A percentile compares a stretch with the other conserved stretches of the same genome.
Evolutionary conservation across 2,113 vertebrate genomes (phyloP).

Genomic region (Python bivittatus): DNA sequence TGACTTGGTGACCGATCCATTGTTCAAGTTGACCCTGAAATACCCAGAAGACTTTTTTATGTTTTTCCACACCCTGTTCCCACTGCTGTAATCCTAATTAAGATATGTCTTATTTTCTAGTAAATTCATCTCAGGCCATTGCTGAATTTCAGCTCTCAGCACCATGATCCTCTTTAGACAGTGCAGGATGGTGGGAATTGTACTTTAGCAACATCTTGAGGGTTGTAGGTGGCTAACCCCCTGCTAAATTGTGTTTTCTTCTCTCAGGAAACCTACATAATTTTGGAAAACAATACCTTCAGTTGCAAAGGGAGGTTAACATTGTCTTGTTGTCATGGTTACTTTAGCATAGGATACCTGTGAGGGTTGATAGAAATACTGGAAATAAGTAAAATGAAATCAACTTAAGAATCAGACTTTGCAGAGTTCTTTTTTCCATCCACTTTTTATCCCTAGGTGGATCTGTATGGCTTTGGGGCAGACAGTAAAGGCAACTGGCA

Average conservation of each 20-base stretch:
- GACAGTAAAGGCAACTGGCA: conserved; percentile 92
- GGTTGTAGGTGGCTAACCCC: not conserved
- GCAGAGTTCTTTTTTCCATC: not conserved
- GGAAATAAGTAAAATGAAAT: not conserved
- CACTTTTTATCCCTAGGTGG: conserved; percentile 75
- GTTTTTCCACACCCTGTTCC: not conserved
- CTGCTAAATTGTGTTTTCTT: not conserved
- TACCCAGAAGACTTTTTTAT: not conserved
- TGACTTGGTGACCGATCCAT: not conserved
- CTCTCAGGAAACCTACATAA: not conserved
- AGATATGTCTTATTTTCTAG: not conserved
- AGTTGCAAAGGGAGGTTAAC: not conserved
- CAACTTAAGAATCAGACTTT: not conserved
- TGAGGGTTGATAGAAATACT: not conserved
- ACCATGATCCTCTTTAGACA: not conserved
- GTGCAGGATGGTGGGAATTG: not conserved
- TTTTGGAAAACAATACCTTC: not conserved
- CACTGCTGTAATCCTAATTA: not conserved
- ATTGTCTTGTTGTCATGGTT: not conserved
- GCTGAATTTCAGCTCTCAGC: not conserved
- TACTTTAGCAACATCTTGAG: not conserved
- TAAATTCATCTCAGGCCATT: not conserved
- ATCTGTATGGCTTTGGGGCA: conserved; percentile 89
- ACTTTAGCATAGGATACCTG: not conserved
- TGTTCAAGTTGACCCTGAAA: not conserved